Evolutionary conservation across 2,113 vertebrate species (phyloP), one percentile per base, ranked within the genome.

Genomic region (Entelurus aequoreus): DNA sequence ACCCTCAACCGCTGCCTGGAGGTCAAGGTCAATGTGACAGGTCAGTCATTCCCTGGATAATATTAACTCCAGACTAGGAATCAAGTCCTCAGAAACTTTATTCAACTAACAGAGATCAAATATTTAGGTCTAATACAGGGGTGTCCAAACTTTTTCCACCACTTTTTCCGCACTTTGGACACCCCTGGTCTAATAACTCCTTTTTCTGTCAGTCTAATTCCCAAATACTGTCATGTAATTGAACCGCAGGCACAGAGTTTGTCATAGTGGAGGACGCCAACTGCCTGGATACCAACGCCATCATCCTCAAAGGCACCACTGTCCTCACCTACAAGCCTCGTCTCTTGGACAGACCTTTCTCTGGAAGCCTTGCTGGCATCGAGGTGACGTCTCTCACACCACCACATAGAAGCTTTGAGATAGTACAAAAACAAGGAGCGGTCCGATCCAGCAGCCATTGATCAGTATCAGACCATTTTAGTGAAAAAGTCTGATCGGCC

Each of bases 261-360:
- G 97, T 99, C 74, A 95, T 98, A 0, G 93, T 98, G 48, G 97
- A 99, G 72, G 97, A 99, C 65, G 90, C 91, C 11, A 95, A 94
- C 38, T 94, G 92, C 84, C 83, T 89, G 0, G 95, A 99, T 48
- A 97, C 96, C 67, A 95, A 83, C 0, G 97, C 96, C 38, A 89
- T 99, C 35, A 97, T 99, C 76, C 81, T 99, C 66, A 99, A 99
- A 76, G 96, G 96, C n/a, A 98, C 95, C 3, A 97, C 96, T 0
- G 97, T 99, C 46, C 94, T 99, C 11, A 98, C 95, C 5, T 99
- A 99, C 66, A 99, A 98, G 71, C 97, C 96, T 60, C 93, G 93
- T 6, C 69, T 98, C 36, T 69, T 92, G 1, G 96, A 99, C 76
- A 90, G 93, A 3, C 97, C 96, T 21, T 98, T 99, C 78, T 99